Percentiles rank a stretch among this genome's conserved stretches.
These are phyloP conservation scores for Avahi laniger DNA, from an alignment of 2,797 vertebrate genomes.

Conservation along the genomic window DNA sequence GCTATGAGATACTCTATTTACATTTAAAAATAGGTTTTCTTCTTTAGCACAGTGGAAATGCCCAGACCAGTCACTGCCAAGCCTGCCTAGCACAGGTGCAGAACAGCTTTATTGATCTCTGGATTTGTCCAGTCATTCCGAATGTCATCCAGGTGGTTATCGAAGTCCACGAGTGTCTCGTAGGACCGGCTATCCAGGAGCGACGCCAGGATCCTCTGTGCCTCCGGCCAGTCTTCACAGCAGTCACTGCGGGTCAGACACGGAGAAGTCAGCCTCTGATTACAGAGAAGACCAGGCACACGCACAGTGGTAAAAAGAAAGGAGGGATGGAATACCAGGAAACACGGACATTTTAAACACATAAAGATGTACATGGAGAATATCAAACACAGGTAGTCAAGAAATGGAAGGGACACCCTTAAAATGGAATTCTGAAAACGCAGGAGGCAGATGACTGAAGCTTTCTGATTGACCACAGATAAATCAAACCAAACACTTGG, in stretches of 20 bases:
- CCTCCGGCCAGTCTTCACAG: slow-evolving; percentile 97
- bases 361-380: not conserved
- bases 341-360: not conserved
- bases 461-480: not conserved
- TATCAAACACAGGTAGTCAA: no score
- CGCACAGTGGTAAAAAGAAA: not conserved
- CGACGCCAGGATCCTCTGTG: slow-evolving; percentile 93
- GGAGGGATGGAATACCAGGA: no score
- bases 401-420: not conserved
- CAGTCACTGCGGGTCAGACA: slow-evolving; percentile 88
- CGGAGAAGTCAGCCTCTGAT: not conserved
- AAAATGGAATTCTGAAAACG: not conserved
- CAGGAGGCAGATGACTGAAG: not conserved
- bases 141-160: slow-evolving; percentile 98
- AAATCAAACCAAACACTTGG: not conserved
- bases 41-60: slow-evolving; percentile 68
- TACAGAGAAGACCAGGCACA: not conserved
- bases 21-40: slow-evolving; percentile 79
- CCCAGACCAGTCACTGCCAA: slow-evolving; percentile 16
- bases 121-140: slow-evolving; percentile 99
- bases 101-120: slow-evolving; percentile 96
- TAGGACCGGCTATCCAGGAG: slow-evolving; percentile 95
- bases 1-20: slow-evolving; percentile 69
- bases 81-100: slow-evolving; percentile 93
- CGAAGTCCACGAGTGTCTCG: slow-evolving; percentile 96